Conservation (phyloP, 2,113 vertebrate genomes). For the Paramormyrops kingsleyae region DNA sequence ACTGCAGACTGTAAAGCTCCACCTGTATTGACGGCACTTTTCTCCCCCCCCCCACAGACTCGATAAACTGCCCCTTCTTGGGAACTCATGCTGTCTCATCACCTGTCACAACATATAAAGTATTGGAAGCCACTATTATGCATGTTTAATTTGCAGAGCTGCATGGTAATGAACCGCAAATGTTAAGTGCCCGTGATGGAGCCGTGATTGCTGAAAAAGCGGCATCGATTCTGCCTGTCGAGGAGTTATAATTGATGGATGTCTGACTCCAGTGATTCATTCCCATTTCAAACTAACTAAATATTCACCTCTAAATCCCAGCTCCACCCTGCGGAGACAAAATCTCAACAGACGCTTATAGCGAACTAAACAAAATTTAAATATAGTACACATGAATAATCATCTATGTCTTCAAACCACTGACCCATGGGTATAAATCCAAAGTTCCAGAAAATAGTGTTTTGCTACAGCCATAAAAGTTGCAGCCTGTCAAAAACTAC, state of each 20-base stretch:
- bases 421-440: not conserved
- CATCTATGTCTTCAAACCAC: not conserved
- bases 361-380: not conserved
- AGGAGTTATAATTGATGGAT: not conserved
- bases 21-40: not conserved
- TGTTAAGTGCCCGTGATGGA: not conserved
- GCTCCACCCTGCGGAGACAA: not conserved
- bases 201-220: not conserved
- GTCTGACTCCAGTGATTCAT: not conserved
- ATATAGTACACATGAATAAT: not conserved
- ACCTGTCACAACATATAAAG: not conserved
- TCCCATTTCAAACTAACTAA: not conserved
- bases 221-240: not conserved
- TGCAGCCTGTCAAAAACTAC: not conserved
- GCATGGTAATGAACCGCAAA: not conserved
- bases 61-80: not conserved
- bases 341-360: not conserved
- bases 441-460: not conserved
- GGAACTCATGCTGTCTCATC: not conserved
- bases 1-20: not conserved
- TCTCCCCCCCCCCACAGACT: not conserved
- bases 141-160: not conserved
- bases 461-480: not conserved
- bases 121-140: not conserved
- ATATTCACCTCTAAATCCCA: not conserved